Conservation (phyloP, 2,113 vertebrate species). For the Oncorhynchus kisutch region DNA sequence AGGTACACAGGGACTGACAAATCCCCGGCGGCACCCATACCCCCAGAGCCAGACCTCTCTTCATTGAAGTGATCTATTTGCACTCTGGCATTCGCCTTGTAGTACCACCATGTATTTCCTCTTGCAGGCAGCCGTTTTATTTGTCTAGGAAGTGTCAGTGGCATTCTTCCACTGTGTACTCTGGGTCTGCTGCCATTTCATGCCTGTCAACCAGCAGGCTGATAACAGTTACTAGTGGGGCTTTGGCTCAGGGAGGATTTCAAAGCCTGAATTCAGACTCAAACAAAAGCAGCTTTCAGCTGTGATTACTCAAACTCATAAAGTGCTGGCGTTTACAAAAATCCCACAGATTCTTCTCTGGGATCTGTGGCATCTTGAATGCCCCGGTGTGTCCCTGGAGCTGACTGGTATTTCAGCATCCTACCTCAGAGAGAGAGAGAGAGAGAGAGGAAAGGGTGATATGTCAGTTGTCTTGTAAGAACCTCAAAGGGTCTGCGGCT, state of each 20-base stretch:
- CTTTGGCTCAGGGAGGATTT: not conserved
- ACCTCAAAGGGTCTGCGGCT: not conserved
- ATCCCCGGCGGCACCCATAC: slow-evolving; percentile 32
- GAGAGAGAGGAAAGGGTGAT: too few relatives aligned
- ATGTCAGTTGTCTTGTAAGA: too few relatives aligned
- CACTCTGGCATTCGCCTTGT: not conserved
- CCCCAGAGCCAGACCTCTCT: not conserved
- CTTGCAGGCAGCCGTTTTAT: not conserved
- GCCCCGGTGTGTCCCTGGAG: not conserved
- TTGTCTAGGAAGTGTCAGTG: slow-evolving; percentile 6
- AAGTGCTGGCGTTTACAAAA: not conserved
- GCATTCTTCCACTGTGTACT: not conserved
- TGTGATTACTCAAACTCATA: not conserved
- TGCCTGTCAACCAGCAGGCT: slow-evolving; percentile 11
- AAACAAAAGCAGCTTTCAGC: not conserved
- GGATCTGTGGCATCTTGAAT: not conserved
- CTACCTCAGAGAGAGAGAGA: too few relatives aligned
- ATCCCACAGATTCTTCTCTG: not conserved
- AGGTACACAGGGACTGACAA: slow-evolving; percentile 47
- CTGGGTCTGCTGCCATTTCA: slow-evolving; percentile 1
- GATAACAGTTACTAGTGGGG: slow-evolving; percentile 5
- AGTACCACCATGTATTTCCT: not conserved
- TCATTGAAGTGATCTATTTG: not conserved
- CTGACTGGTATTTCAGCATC: not conserved
- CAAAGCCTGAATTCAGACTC: not conserved